These are phyloP conservation scores for Fragum whitleyi DNA, from an alignment of 2,888 invertebrate species.

Conservation along the genomic window DNA sequence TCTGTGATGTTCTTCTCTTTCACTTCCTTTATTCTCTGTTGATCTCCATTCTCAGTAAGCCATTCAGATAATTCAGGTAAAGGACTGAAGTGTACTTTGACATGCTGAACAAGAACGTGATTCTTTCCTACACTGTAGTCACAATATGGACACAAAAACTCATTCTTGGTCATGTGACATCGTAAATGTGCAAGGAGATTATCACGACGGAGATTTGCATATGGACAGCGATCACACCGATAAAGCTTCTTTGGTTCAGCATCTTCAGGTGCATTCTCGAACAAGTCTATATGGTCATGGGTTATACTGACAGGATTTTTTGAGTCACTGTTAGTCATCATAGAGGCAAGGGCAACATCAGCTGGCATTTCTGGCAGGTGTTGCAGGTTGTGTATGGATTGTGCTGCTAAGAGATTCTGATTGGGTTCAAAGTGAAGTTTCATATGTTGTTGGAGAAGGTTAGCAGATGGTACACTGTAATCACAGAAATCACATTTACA, in stretches of 20 bases:
- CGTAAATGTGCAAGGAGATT: constrained; percentile 91
- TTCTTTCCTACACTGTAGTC: constrained; percentile 92
- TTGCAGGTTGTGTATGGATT: constrained; percentile 82
- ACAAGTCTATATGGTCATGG: constrained; percentile 82
- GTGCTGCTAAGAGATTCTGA: constrained; percentile 81
- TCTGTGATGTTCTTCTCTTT: constrained; percentile 76
- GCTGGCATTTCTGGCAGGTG: constrained; percentile 85
- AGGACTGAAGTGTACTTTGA: constrained; percentile 90
- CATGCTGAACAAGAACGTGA: constrained; percentile 91
- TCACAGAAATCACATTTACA: constrained; percentile 94
- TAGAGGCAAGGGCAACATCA: constrained; percentile 86
- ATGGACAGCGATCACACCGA: constrained; percentile 92
- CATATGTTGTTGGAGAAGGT: constrained; percentile 93
- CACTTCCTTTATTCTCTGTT: constrained; percentile 73
- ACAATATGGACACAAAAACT: constrained; percentile 92
- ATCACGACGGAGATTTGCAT: constrained; percentile 90
- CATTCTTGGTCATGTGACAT: constrained; percentile 90
- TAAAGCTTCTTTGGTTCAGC: constrained; percentile 88
- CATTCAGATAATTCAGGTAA: constrained; percentile 81
- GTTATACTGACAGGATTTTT: constrained; percentile 76
- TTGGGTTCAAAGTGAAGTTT: constrained; percentile 89
- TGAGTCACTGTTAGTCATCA: constrained; percentile 75
- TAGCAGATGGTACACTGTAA: constrained; percentile 94
- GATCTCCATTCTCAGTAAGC: constrained; percentile 78
- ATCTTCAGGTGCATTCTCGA: constrained; percentile 78